Base-by-base conservation (phyloP, 2,797 vertebrate genomes). In the Myotis pilosus region DNA sequence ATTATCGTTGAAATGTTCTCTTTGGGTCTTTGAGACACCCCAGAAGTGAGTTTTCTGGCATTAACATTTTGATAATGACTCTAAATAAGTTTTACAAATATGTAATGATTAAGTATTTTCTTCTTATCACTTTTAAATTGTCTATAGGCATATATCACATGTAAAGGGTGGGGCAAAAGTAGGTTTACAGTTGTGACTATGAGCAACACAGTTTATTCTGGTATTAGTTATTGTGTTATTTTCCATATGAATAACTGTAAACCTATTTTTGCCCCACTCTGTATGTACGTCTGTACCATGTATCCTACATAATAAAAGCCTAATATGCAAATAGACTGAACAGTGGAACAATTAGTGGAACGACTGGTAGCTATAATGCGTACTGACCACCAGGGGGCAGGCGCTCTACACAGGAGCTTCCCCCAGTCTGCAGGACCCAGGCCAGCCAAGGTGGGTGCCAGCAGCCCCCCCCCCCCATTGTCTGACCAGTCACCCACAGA, bases 1-100 rank as follows among this genome's bases (percentile, higher is more conserved):
- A 85, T 94, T 93, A 33, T 68, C n/a, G 19, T 64, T 64, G 72
- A 93, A 80, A 83, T 71, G 6, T 38, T 94, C 62, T 91, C 55
- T 95, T 86, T 92, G 68, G 47, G 2, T 82, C 28, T 89, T 69
- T 87, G 10, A 64, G 41, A 90, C 87, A 62, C 25, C 5, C 23
- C 16, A 82, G 36, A 80, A 78, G 25, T 41, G 33, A 85, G 30
- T 84, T 81, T 85, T 86, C 38, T 2, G 57, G 8, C 3, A 82
- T 12, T 0, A 2, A 13, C 91, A 51, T 74, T 19, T 55, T 84
- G n/a, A 71, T 41, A 91, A 89, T 75, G 62, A 62, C 4, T 62
- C 9, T 51, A n/a, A 82, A 53, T 79, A 51, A 90, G 3, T 79
- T 78, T 71, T 28, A 74, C 4, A 81, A 38, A 78, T 71, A 71